A percentile compares a stretch with the other conserved stretches of the same genome.
These are phyloP conservation scores for Muricea muricata DNA, from an alignment of 92 coral and sea anemone species.

Conservation along the genomic window DNA sequence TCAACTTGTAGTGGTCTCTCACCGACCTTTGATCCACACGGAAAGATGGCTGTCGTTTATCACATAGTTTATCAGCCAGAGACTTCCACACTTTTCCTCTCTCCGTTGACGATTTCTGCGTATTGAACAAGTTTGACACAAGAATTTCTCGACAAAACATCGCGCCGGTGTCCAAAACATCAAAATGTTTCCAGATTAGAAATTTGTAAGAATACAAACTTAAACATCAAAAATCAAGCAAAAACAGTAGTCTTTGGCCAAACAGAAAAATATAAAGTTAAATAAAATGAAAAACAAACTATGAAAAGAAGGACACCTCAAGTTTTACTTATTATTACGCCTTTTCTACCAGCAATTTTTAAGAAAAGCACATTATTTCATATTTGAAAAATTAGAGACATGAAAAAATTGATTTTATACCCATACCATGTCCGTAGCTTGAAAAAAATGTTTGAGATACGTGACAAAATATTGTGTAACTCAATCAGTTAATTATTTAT, in stretches of 20 bases:
- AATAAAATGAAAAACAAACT: too few species aligned
- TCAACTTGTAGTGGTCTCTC: conserved; percentile 25
- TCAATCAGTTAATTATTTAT: background rate
- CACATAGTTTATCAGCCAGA: conserved; percentile 2
- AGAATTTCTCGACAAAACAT: conserved; percentile 32
- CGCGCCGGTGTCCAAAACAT: conserved; percentile 24
- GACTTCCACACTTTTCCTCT: conserved; percentile 12
- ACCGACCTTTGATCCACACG: conserved; percentile 24
- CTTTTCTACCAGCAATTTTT: too few species aligned
- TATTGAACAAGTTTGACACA: conserved; percentile 15
- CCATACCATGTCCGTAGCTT: too few species aligned
- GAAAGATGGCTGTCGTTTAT: conserved; percentile 11
- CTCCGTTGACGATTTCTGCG: conserved; percentile 18
- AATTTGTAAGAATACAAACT: background rate
- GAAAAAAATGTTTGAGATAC: too few species aligned
- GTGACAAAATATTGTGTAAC: background rate
- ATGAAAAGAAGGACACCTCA: too few species aligned
- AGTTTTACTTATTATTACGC: too few species aligned
- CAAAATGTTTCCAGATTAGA: background rate
- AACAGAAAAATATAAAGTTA: too few species aligned
- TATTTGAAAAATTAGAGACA: too few species aligned
- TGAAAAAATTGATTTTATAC: background rate
- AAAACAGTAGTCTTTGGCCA: too few species aligned
- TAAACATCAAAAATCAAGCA: too few species aligned
- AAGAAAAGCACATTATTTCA: too few species aligned